phyloP scores from a whole-genome alignment of 1,140 invertebrate species.

The Agraylea sexmaculata region DNA sequence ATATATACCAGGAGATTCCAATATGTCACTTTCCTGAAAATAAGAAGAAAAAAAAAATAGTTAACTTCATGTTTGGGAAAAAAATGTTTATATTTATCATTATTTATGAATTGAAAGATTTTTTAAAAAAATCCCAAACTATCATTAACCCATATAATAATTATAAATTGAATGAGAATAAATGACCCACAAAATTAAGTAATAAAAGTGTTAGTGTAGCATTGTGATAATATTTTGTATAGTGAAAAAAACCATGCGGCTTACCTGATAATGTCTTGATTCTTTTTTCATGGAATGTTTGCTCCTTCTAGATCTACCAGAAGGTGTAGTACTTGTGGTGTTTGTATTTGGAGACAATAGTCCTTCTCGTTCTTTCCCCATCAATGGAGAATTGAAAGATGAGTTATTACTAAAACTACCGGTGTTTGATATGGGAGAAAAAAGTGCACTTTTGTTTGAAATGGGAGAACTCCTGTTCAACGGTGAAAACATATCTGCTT shows the following conservation, averaged over 20 bases:
- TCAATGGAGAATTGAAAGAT: slow-evolving; percentile 36
- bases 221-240: too few relatives aligned
- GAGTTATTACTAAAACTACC: slow-evolving; percentile 24
- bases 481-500: slow-evolving; percentile 38
- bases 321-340: slow-evolving; percentile 37
- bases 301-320: slow-evolving; percentile 39
- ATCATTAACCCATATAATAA: too few relatives aligned
- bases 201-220: too few relatives aligned
- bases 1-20: slow-evolving; percentile 70
- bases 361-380: slow-evolving; percentile 38
- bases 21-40: slow-evolving; percentile 70
- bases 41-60: slow-evolving; percentile 1
- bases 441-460: slow-evolving; percentile 32
- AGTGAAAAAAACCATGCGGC: slow-evolving; percentile 5
- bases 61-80: not conserved
- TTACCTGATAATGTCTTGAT: slow-evolving; percentile 52
- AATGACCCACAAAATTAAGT: too few relatives aligned
- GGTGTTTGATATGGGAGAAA: slow-evolving; percentile 34
- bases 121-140: not conserved
- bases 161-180: too few relatives aligned
- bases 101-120: slow-evolving; percentile 2
- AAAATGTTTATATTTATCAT: not conserved
- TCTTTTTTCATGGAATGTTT: slow-evolving; percentile 45
- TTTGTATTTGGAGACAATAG: slow-evolving; percentile 40
- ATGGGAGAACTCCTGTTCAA: slow-evolving; percentile 35